phyloP scores from a whole-genome alignment of 2,888 invertebrate genomes.

The Acleris laterana region DNA sequence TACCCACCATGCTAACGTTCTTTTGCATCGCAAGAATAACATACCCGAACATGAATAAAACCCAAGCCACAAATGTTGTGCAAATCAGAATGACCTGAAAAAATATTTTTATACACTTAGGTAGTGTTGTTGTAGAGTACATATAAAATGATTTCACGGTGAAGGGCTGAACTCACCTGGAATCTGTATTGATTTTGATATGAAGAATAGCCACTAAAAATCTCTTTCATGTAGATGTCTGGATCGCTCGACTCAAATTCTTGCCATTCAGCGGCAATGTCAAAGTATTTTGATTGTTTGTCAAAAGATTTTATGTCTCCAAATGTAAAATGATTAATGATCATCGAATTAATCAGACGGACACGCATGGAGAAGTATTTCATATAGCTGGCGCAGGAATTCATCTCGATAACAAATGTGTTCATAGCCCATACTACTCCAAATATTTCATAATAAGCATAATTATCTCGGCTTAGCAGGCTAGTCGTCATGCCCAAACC shows the following conservation, averaged over 20 bases:
- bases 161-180: conserved; percentile 39
- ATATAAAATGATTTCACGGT: too few species aligned
- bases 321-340: conserved; percentile 53
- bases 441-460: conserved; percentile 20
- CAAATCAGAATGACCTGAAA: conserved; percentile 57
- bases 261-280: conserved; percentile 52
- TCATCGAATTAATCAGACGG: conserved; percentile 58
- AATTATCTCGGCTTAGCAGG: conserved; percentile 29
- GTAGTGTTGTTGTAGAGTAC: too few species aligned
- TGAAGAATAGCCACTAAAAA: conserved; percentile 43
- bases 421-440: conserved; percentile 43
- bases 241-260: conserved; percentile 47
- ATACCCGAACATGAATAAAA: conserved; percentile 54
- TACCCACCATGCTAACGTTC: conserved; percentile 41
- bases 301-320: neutral
- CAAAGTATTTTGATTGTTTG: conserved; percentile 36
- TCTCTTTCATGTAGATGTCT: conserved; percentile 46
- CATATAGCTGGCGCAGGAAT: conserved; percentile 52
- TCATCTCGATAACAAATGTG: conserved; percentile 53
- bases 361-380: conserved; percentile 55
- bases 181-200: conserved; percentile 47
- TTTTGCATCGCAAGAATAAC: conserved; percentile 50
- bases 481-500: conserved; percentile 37
- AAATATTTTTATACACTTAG: neutral
- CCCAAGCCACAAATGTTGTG: conserved; percentile 52